Conservation (phyloP, 2,797 vertebrate genomes). For the Dallia pectoralis region DNA sequence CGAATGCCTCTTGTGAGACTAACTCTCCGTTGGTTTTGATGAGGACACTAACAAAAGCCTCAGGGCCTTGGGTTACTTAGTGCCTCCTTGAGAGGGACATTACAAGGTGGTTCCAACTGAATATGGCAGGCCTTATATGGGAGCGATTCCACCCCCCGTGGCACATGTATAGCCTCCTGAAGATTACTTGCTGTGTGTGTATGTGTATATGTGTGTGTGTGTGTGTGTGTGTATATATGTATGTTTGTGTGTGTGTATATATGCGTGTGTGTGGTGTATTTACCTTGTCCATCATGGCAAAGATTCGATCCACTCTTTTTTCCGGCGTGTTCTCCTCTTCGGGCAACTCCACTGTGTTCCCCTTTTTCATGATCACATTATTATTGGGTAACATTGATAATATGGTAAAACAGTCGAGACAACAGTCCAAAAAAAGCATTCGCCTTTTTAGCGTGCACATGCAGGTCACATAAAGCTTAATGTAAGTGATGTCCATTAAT, state of each 20-base stretch:
- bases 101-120: not conserved
- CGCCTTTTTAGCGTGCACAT: not conserved
- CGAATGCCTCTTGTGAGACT: not conserved
- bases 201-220: not conserved
- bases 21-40: not conserved
- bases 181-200: not conserved
- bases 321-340: constrained; percentile 98
- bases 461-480: not conserved
- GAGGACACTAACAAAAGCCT: not conserved
- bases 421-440: not conserved
- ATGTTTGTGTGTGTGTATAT: not conserved
- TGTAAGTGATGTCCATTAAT: not conserved
- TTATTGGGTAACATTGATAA: not conserved
- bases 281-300: constrained; percentile 99
- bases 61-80: not conserved
- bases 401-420: constrained; percentile 1
- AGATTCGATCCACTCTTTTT: constrained; percentile 97
- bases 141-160: not conserved
- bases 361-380: constrained; percentile 65
- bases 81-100: not conserved
- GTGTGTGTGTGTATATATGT: not conserved
- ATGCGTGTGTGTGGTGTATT: not conserved
- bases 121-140: not conserved
- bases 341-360: constrained; percentile 96
- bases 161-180: not conserved